Percentiles rank a stretch among this genome's conserved stretches.
Conservation (phyloP, 2,888 invertebrate genomes). For the Athrips mouffetella region DNA sequence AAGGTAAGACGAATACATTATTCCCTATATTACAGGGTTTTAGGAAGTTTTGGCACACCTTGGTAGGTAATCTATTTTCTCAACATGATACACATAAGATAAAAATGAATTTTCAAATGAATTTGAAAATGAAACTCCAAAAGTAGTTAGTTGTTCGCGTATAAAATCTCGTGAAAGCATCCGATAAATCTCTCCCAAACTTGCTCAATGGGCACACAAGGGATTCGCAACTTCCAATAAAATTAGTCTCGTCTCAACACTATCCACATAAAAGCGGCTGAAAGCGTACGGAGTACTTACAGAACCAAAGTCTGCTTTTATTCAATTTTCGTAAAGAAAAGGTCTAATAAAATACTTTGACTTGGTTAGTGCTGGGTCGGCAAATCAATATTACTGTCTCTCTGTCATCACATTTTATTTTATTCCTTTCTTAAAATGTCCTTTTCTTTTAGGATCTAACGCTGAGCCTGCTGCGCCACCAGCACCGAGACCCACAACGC, state of each 20-base stretch:
- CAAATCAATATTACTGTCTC: too few relatives aligned
- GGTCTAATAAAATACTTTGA: too few relatives aligned
- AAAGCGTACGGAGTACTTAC: neutral
- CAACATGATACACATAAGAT: neutral
- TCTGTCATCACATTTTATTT: too few relatives aligned
- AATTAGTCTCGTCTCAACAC: conserved; percentile 9
- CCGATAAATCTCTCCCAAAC: conserved; percentile 9
- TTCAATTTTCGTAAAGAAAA: too few relatives aligned
- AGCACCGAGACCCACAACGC: conserved; percentile 41
- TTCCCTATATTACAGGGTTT: too few relatives aligned
- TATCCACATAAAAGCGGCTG: conserved; percentile 5
- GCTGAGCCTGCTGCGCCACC: conserved; percentile 54
- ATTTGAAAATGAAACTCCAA: too few relatives aligned
- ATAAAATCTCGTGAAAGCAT: neutral
- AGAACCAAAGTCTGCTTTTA: neutral
- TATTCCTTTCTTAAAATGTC: too few relatives aligned
- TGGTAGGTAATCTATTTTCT: neutral
- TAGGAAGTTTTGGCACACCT: too few relatives aligned
- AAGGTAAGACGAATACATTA: conserved; percentile 44
- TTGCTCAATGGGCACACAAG: conserved; percentile 10
- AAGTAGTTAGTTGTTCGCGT: neutral
- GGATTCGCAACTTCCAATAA: conserved; percentile 13
- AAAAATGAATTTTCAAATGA: too few relatives aligned
- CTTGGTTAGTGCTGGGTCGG: too few relatives aligned
- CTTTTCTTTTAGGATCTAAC: conserved; percentile 58